Conservation (phyloP, 2,797 vertebrate genomes). For the Paguma larvata region DNA sequence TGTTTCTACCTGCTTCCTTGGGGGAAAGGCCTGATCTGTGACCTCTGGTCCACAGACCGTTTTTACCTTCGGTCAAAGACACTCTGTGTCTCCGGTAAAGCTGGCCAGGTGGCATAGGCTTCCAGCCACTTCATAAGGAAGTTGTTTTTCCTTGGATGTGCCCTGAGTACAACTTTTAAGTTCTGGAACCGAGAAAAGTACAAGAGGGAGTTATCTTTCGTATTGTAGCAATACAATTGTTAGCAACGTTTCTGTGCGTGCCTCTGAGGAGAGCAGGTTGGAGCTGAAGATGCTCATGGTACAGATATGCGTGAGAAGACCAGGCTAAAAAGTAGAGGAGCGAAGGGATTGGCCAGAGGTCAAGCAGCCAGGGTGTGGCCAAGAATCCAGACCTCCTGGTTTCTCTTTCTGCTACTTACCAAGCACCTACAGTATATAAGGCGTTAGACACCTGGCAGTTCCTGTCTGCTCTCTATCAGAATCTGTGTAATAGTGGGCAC, state of each 20-base stretch:
- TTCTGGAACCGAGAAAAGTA: background rate
- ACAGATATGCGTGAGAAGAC: background rate
- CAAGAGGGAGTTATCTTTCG: background rate
- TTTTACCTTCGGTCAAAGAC: background rate
- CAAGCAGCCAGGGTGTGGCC: background rate
- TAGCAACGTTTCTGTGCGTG: background rate
- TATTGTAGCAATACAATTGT: too few relatives aligned
- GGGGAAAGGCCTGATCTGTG: background rate
- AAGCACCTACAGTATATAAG: background rate
- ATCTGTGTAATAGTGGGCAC: background rate
- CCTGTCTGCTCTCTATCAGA: rapidly evolving
- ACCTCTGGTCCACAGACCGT: background rate
- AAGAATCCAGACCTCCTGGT: background rate
- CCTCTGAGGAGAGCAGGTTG: background rate
- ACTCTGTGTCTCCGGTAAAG: background rate
- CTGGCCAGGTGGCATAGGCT: background rate
- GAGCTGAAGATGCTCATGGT: background rate
- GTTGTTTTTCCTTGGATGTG: background rate
- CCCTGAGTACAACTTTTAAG: background rate
- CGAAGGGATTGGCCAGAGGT: background rate
- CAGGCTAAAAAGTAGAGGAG: background rate
- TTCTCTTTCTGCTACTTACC: background rate
- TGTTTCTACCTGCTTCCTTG: background rate
- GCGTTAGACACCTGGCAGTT: background rate
- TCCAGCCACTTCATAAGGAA: background rate